Conservation (phyloP, 2,113 vertebrate species). For the Naja naja region DNA sequence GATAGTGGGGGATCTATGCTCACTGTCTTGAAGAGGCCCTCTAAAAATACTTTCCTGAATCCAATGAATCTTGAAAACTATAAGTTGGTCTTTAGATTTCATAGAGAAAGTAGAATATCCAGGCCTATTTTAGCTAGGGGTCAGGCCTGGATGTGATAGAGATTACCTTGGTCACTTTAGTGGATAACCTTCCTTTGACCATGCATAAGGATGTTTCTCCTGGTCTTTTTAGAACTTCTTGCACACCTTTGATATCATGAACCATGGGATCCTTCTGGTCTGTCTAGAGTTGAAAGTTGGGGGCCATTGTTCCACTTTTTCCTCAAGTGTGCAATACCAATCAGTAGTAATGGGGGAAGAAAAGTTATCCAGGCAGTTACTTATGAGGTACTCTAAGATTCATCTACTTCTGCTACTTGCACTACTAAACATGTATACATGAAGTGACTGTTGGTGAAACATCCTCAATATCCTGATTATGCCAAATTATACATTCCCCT, state of each 20-base stretch:
- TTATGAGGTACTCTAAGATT: background rate
- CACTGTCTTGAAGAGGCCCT: background rate
- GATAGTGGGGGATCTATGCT: background rate
- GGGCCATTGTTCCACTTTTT: background rate
- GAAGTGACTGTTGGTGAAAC: background rate
- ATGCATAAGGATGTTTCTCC: background rate
- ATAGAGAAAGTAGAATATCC: background rate
- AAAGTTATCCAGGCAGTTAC: background rate
- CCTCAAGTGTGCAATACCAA: background rate
- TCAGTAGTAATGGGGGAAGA: background rate
- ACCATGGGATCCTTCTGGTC: background rate
- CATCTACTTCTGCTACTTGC: background rate
- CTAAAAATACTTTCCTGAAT: background rate
- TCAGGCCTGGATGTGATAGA: background rate
- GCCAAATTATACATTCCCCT: background rate
- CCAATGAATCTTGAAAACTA: background rate
- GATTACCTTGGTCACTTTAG: background rate
- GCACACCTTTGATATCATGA: background rate
- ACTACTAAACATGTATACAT: background rate
- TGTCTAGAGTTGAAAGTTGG: background rate
- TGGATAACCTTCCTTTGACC: background rate
- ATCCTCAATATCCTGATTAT: background rate
- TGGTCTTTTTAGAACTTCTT: background rate
- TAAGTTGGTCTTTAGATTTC: background rate
- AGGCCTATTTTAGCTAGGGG: background rate